Percentiles rank a stretch among this genome's conserved stretches.
Conservation (phyloP, 2,888 invertebrate species). For the Belgica antarctica region DNA sequence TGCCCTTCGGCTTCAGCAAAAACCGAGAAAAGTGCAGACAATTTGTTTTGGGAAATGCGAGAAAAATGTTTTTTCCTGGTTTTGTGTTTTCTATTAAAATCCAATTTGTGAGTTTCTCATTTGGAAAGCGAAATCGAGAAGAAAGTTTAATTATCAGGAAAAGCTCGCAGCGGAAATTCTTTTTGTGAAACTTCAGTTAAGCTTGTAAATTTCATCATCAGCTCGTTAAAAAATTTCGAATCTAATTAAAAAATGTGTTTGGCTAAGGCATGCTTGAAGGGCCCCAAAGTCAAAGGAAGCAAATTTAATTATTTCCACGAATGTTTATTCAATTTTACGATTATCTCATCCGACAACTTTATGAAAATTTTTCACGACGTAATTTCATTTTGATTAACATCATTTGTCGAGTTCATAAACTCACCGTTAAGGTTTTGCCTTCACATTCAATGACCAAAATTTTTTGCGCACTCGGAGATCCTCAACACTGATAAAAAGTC, state of each 20-base stretch:
- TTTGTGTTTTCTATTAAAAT: too few species aligned
- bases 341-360: background rate
- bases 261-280: background rate
- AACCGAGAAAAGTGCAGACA: background rate
- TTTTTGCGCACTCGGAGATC: background rate
- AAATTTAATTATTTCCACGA: background rate
- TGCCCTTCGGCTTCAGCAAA: background rate
- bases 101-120: too few species aligned
- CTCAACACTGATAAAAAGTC: background rate
- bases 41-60: background rate
- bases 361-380: background rate
- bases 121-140: too few species aligned
- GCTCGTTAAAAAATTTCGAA: background rate
- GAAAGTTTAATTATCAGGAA: too few species aligned
- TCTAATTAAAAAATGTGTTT: background rate
- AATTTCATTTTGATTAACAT: conserved; percentile 5
- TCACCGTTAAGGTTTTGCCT: background rate
- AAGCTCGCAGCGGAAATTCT: too few species aligned
- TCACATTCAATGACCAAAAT: background rate
- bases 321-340: background rate
- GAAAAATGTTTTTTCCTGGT: too few species aligned
- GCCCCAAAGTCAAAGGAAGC: background rate
- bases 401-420: conserved; percentile 13
- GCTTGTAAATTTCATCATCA: background rate
- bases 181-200: background rate